Evolutionary conservation across 2,888 invertebrate species (phyloP), one percentile per base, ranked within the genome.

Genomic region (Cybosia mesomella): DNA sequence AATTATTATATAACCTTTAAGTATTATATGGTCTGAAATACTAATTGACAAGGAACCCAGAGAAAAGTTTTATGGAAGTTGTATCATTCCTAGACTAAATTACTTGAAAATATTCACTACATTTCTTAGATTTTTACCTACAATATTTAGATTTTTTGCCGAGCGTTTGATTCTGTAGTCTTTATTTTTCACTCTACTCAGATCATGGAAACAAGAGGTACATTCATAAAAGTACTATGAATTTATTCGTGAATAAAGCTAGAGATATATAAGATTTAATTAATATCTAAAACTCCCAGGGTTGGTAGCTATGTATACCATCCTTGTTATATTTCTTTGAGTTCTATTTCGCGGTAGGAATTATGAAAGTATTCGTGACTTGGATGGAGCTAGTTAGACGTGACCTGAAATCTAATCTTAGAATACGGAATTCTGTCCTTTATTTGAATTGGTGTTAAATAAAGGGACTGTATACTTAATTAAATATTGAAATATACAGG

Each of bases 331-430:
- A 39, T 64, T 61, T n/a, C 34, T 69, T 72, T 74, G 70, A 72
- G 67, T 73, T 78, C 71, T 67, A 79, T 64, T 76, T 79, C 63
- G 60, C 74, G 68, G 72, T 70, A 60, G 68, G 68, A 57, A 70
- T 59, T 64, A 60, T 68, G 67, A 73, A 71, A 69, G 70, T 72
- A 69, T 68, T 74, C 69, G 66, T 67, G 71, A 66, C 70, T 58
- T 49, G 65, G 49, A 21, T 49, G 55, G 64, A 66, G 64, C 57
- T 43, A 64, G 61, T 22, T 57, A 64, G 34, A 73, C 79, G 80
- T 81, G 80, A 75, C 70, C 63, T 64, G 79, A 73, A 65, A 64
- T 22, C 22, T 67, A 62, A 67, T 66, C n/a, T 36, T 66, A 43
- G 28, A 66, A 66, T 55, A 61, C 36, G 36, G 64, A n/a, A 49